Evolutionary conservation across 2,888 invertebrate genomes (phyloP).

Genomic region (Baccha elongata): DNA sequence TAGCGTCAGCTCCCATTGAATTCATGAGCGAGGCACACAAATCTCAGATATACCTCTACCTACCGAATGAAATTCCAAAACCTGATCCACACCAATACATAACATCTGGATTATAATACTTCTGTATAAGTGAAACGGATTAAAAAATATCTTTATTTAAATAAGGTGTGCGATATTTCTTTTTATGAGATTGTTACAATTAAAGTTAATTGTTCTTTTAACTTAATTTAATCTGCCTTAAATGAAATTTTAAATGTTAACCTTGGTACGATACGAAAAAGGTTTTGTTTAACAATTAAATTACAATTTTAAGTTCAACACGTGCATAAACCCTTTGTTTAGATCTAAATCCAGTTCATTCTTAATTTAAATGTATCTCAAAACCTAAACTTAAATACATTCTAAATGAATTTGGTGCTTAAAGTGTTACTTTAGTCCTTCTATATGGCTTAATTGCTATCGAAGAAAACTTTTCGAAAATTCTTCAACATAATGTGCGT

Average conservation of each 20-base stretch:
- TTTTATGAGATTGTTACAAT: constrained; percentile 48
- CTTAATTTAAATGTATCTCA: background rate
- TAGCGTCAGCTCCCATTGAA: constrained; percentile 82
- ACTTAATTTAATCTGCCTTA: no score
- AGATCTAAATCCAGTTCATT: background rate
- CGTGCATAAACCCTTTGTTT: background rate
- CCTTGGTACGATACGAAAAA: background rate
- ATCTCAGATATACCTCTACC: constrained; percentile 66
- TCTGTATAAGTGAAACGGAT: constrained; percentile 63
- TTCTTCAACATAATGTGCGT: constrained; percentile 54
- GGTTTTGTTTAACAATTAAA: background rate
- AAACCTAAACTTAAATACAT: background rate
- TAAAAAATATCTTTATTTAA: constrained; percentile 31
- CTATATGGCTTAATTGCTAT: background rate
- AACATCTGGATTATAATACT: constrained; percentile 66
- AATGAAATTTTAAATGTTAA: background rate
- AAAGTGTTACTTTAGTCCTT: background rate
- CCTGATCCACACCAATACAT: constrained; percentile 73
- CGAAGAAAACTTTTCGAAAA: constrained; percentile 63
- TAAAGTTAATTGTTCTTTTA: background rate
- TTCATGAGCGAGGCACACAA: constrained; percentile 70
- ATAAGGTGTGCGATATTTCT: constrained; percentile 51
- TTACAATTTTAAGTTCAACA: constrained; percentile 7
- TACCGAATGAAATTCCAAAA: constrained; percentile 74
- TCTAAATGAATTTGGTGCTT: no score